Evolutionary conservation across 2,888 invertebrate species (phyloP), one percentile per base, ranked within the genome.

Genomic region (Adineta ricciae): DNA sequence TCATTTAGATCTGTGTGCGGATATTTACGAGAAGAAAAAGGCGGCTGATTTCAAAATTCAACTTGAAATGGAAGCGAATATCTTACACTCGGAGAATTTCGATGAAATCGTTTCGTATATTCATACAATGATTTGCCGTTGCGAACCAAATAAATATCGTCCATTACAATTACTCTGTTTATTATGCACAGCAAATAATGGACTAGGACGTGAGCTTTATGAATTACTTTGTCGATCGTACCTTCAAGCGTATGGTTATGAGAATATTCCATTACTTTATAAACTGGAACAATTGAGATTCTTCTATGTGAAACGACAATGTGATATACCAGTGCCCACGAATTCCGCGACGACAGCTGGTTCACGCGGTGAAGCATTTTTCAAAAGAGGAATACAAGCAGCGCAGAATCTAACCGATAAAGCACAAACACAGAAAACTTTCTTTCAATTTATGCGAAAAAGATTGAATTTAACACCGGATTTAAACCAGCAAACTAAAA

Each of bases 161-260:
- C 73, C 73, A 19, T 50, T 83, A 52, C 83, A 83, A 49, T 49
- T 83, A 83, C 27, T 83, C 19, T 83, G 83, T 50, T 27, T 83
- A 24, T 50, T 83, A 50, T 83, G 49, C 1, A 27, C 83, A 50
- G 49, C 49, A 32, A 50, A 83, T 32, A 52, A 83, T 52, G 83
- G 83, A 32, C 21, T 83, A 83, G 1, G 49, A 27, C 50, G 49
- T 50, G 49, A 49, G 32, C 14, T 2, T 21, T 83, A 50, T 49
- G 83, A 83, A 41, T 32, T 52, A 49, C 27, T 83, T 27, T 50
- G 83, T 21, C 49, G 50, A 49, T 32, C 32, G 24, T 83, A 11
- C 36, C 49, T 83, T 52, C 50, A 49, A 38, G 32, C 50, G 21
- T 52, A 83, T 50, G 83, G 83, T 50, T 83, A 83, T 83, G 49